Percentiles rank a stretch among this genome's conserved stretches.
Evolutionary conservation across 2,797 vertebrate genomes (phyloP).

Genomic region (Oreortyx pictus): DNA sequence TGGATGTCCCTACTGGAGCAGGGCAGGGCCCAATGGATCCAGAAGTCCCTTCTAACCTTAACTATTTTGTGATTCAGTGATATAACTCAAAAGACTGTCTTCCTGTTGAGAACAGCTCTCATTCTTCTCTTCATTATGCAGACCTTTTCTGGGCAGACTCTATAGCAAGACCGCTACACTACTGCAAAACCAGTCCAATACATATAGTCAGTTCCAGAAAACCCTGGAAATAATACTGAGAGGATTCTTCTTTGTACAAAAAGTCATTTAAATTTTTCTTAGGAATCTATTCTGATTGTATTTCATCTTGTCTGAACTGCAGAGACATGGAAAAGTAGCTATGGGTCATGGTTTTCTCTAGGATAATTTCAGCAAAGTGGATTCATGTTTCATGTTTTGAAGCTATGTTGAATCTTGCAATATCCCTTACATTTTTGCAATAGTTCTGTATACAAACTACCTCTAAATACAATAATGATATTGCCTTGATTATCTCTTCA

Average conservation of each 20-base stretch:
- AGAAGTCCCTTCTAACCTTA: not conserved
- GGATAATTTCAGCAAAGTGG: not conserved
- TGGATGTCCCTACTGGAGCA: not conserved
- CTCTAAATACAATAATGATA: not conserved
- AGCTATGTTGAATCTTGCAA: not conserved
- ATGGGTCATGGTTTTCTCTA: not conserved
- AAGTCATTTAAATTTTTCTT: not conserved
- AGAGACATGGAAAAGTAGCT: slow-evolving; percentile 12
- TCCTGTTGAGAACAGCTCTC: slow-evolving; percentile 5
- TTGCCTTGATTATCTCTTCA: not conserved
- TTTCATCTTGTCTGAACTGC: slow-evolving; percentile 32
- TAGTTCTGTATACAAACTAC: not conserved
- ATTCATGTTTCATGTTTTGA: not conserved
- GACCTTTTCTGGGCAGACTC: not conserved
- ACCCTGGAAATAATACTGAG: not conserved
- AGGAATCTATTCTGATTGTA: not conserved
- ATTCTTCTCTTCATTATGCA: not conserved
- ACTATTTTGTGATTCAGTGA: not conserved
- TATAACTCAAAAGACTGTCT: slow-evolving; percentile 11
- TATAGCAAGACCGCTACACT: not conserved
- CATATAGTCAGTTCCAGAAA: slow-evolving; percentile 5
- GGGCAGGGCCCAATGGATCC: not conserved
- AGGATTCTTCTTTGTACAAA: not conserved
- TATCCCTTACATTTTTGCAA: not conserved
- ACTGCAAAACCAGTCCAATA: not conserved